A percentile compares a stretch with the other conserved stretches of the same genome.
Evolutionary conservation across 2,113 vertebrate genomes (phyloP).

Genomic region (Melanocharis versteri): DNA sequence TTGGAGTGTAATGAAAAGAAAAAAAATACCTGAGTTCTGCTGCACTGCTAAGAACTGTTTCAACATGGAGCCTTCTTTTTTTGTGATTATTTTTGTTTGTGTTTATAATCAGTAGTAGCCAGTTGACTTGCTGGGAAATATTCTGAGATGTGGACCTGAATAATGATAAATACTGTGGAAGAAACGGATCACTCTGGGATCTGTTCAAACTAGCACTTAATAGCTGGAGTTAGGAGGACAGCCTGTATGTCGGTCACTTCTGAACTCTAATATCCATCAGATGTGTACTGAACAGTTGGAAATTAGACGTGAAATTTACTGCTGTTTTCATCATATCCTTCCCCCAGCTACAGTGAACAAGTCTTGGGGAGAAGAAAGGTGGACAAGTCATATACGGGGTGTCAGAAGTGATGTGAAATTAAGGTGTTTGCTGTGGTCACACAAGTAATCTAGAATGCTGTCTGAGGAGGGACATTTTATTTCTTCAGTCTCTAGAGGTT

Average conservation of each 20-base stretch:
- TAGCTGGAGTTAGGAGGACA: neutral
- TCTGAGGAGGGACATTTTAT: conserved; percentile 14
- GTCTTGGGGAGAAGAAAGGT: neutral
- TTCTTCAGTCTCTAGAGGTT: conserved; percentile 43
- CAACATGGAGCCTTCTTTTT: neutral
- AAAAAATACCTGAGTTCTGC: neutral
- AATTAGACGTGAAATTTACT: conserved; percentile 16
- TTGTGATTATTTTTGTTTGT: neutral
- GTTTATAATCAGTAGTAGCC: neutral
- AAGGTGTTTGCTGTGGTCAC: conserved; percentile 34
- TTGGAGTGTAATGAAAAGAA: neutral
- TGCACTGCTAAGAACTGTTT: neutral
- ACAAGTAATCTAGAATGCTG: neutral
- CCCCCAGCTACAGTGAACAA: neutral
- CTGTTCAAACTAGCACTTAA: neutral
- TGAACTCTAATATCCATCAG: neutral
- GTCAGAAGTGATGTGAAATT: neutral
- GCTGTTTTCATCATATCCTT: neutral
- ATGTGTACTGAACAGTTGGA: neutral
- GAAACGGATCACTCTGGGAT: neutral
- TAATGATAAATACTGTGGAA: neutral
- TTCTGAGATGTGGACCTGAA: neutral
- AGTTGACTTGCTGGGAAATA: neutral
- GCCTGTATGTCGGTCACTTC: neutral
- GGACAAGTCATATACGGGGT: neutral